Conservation (phyloP, 2,113 vertebrate species). For the Urocynchramus pylzowi region DNA sequence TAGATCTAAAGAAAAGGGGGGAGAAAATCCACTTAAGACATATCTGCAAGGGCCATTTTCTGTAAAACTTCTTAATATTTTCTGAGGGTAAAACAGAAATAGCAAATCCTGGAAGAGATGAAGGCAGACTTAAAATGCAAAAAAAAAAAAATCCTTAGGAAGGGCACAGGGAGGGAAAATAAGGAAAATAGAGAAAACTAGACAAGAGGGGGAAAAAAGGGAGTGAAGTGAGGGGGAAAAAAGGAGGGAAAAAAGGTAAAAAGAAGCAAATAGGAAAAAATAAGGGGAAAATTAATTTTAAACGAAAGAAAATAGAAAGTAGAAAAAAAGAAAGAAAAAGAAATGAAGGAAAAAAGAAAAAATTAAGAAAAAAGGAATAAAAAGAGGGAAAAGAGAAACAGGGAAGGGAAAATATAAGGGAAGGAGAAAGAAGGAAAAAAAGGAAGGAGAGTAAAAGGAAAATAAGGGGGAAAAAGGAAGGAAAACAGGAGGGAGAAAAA, state of each 20-base stretch:
- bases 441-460: too few relatives aligned
- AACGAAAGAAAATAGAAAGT: background rate
- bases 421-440: background rate
- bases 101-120: background rate
- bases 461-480: background rate
- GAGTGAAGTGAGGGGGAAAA: accelerated
- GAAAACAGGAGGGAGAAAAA: too few relatives aligned
- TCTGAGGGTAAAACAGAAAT: background rate
- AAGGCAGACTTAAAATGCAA: background rate
- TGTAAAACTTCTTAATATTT: background rate
- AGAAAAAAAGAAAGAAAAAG: background rate
- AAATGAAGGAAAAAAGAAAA: too few relatives aligned
- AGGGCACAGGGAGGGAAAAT: background rate
- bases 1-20: background rate
- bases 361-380: accelerated
- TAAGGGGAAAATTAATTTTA: accelerated
- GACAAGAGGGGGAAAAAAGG: background rate
- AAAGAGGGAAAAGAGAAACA: background rate
- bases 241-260: too few relatives aligned
- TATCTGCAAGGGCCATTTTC: background rate
- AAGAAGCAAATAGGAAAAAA: background rate
- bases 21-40: background rate
- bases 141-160: background rate
- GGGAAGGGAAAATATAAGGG: background rate
- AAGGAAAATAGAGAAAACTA: background rate